phyloP scores from a whole-genome alignment of 1,140 invertebrate species.

The Dendroctonus valens region DNA sequence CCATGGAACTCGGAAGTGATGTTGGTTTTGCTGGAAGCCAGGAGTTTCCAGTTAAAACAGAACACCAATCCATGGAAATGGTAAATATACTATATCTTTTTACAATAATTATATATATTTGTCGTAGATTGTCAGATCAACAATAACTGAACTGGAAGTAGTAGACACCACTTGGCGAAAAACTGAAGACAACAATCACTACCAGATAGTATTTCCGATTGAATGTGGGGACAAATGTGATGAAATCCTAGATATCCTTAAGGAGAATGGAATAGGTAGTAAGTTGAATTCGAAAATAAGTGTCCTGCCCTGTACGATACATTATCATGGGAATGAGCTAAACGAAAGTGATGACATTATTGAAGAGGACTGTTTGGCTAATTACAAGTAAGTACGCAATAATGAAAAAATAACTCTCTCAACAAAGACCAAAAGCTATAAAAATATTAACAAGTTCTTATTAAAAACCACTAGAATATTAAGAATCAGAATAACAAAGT shows the following conservation, averaged over 20 bases:
- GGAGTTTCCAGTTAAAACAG: slow-evolving; percentile 4
- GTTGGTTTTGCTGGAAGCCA: slow-evolving; percentile 3
- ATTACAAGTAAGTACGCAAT: slow-evolving; percentile 2
- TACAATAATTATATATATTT: neutral
- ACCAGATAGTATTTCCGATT: slow-evolving; percentile 51
- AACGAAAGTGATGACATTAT: slow-evolving; percentile 24
- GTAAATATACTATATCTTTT: neutral
- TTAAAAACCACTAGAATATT: no score
- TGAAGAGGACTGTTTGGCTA: slow-evolving; percentile 22
- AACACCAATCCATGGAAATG: slow-evolving; percentile 21
- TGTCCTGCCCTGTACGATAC: slow-evolving; percentile 52
- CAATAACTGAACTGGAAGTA: slow-evolving; percentile 27
- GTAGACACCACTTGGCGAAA: slow-evolving; percentile 32
- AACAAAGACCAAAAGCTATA: no score
- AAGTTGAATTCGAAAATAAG: slow-evolving; percentile 48
- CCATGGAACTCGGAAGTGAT: slow-evolving; percentile 9
- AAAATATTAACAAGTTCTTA: no score
- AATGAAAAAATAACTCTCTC: neutral
- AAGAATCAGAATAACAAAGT: no score
- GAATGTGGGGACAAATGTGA: slow-evolving; percentile 50
- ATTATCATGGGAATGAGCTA: slow-evolving; percentile 42
- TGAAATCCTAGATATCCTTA: slow-evolving; percentile 49
- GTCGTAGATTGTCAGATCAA: slow-evolving; percentile 26
- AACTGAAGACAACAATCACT: slow-evolving; percentile 41
- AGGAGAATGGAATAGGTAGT: slow-evolving; percentile 48